These are phyloP conservation scores for Elanoides forficatus DNA, from an alignment of 2,113 vertebrate genomes.

Conservation along the genomic window DNA sequence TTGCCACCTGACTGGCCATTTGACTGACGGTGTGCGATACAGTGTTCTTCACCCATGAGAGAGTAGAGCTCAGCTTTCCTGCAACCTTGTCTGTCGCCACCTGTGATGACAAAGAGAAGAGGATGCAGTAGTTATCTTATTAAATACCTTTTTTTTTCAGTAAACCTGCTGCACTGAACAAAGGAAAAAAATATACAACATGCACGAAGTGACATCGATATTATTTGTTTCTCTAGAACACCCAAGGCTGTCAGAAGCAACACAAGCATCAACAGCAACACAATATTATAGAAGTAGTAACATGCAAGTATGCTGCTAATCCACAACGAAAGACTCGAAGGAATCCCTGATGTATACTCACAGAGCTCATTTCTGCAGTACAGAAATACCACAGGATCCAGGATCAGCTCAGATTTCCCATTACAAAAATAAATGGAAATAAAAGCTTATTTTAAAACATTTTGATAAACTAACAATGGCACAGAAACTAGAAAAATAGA, in stretches of 20 bases:
- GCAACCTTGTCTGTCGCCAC: conserved; percentile 99
- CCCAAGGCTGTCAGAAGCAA: neutral
- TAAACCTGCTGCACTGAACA: neutral
- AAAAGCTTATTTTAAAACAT: conserved; percentile 11
- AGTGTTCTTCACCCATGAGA: conserved; percentile 99
- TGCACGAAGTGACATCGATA: neutral
- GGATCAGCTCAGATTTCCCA: neutral
- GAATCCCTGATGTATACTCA: neutral
- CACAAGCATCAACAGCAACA: neutral
- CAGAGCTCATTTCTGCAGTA: conserved; percentile 17
- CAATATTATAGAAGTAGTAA: neutral
- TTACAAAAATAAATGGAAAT: conserved; percentile 27
- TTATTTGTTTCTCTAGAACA: neutral
- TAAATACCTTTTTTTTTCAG: neutral
- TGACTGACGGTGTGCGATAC: conserved; percentile 97
- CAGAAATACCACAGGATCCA: conserved; percentile 9
- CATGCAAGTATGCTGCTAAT: neutral
- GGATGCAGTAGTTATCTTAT: neutral
- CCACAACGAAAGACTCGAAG: neutral
- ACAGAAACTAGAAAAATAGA: neutral
- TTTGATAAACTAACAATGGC: neutral
- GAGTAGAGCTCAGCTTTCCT: conserved; percentile 98
- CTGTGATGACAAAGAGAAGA: conserved; percentile 62
- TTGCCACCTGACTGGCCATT: conserved; percentile 99
- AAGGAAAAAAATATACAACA: neutral